Evolutionary conservation across 2,113 vertebrate species (phyloP), one percentile per base, ranked within the genome.

Genomic region (Athene noctua): DNA sequence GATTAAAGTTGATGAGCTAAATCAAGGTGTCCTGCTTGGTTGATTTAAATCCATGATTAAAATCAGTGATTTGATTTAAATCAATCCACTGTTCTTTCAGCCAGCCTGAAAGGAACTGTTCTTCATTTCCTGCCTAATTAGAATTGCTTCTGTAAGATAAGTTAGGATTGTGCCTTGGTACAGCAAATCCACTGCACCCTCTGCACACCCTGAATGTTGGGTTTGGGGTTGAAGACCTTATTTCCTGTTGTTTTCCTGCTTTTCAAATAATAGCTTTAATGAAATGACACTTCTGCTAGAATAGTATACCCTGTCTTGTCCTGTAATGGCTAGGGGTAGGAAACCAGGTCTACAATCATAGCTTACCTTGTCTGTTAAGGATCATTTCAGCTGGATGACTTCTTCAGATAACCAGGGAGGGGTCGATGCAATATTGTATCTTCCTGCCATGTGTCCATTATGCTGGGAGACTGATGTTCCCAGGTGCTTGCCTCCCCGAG

Each of bases 51-150:
- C 94, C 22, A 42, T 95, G 81, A 96, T 97, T 96, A 96, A 96
- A 96, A 96, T 95, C 96, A 97, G 90, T 80, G 81, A 93, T 95
- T 96, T 95, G 94, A 94, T 96, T 96, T 97, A 95, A 96, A 97
- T 93, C 96, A 95, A 94, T 91, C 91, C 90, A 85, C 86, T 84
- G 65, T 96, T 97, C 84, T 91, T 92, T 91, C 83, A 96, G 89
- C 58, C 78, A 80, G 57, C 74, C 88, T 96, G 92, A 85, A 91
- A 95, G 52, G 87, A 94, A 90, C 84, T 1, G 23, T 89, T 97
- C 86, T 92, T 91, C 67, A 66, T 95, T 94, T 94, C 91, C 91
- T 95, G 54, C 70, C 54, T 91, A 94, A 97, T 97, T 96, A 90
- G 92, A 97, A 92, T 87, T 85, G 65, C 92, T 85, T 95, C 73